A percentile compares a stretch with the other conserved stretches of the same genome.
Conservation (phyloP, 1,140 invertebrate species). For the Bombus affinis region DNA sequence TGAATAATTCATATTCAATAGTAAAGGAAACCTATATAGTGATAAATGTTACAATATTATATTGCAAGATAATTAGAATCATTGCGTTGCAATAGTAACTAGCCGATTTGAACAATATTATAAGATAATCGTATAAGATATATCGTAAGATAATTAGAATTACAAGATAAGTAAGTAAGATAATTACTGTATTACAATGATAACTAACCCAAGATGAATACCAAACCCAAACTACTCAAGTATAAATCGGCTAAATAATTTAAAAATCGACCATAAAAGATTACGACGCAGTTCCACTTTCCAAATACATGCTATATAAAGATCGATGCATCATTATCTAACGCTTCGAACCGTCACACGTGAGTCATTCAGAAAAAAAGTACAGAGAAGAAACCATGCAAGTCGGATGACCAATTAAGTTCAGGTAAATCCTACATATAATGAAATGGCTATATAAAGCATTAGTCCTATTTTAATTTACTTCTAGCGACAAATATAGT, state of each 20-base stretch:
- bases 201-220: background rate
- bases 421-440: background rate
- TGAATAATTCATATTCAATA: background rate
- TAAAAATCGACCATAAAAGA: background rate
- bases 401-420: background rate
- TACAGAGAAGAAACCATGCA: background rate
- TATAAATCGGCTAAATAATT: background rate
- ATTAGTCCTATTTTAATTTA: background rate
- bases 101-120: too few species aligned
- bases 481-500: background rate
- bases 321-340: slow-evolving; percentile 33
- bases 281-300: slow-evolving; percentile 5
- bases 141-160: background rate
- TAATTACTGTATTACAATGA: background rate
- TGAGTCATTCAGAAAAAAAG: slow-evolving; percentile 18
- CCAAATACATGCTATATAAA: slow-evolving; percentile 18
- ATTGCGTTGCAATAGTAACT: too few species aligned
- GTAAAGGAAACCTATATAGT: background rate
- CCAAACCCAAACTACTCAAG: background rate
- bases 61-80: background rate
- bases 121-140: too few species aligned
- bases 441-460: background rate
- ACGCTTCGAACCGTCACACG: background rate
- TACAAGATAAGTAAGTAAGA: too few species aligned
- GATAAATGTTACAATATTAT: background rate